These are phyloP conservation scores for Sciaenops ocellatus DNA, from an alignment of 2,797 vertebrate species.

Conservation along the genomic window DNA sequence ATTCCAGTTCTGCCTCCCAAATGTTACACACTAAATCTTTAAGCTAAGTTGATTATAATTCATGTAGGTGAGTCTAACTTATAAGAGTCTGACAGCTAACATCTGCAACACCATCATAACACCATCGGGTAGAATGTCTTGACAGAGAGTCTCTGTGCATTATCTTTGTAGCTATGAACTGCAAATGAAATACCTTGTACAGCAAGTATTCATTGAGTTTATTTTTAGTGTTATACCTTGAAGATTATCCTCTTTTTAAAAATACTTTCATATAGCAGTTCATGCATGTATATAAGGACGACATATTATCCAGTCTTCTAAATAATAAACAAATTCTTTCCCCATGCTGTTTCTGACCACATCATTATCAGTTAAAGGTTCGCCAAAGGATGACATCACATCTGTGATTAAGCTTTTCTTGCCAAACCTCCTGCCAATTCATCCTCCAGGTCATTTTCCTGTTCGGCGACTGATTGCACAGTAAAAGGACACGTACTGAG, in stretches of 20 bases:
- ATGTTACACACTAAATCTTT: not conserved
- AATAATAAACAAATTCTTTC: not conserved
- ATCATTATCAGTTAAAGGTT: constrained; percentile 28
- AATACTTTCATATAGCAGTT: not conserved
- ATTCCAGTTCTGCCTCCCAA: too few relatives aligned
- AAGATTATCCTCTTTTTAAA: not conserved
- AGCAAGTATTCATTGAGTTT: constrained; percentile 10
- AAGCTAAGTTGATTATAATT: not conserved
- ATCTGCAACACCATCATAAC: constrained; percentile 35
- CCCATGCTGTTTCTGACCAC: not conserved
- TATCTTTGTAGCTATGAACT: constrained; percentile 28
- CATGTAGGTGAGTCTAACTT: constrained; percentile 3
- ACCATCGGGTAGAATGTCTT: not conserved
- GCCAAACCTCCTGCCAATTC: constrained; percentile 28
- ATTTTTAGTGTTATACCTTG: constrained; percentile 23
- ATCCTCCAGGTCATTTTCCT: constrained; percentile 36
- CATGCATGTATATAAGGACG: not conserved
- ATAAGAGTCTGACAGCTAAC: constrained; percentile 27
- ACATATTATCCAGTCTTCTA: constrained; percentile 5
- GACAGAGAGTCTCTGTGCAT: not conserved
- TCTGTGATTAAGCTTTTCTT: constrained; percentile 57
- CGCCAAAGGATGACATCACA: constrained; percentile 52
- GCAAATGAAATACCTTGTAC: constrained; percentile 4
- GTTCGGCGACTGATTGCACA: constrained; percentile 52
- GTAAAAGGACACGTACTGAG: constrained; percentile 60